A percentile compares a stretch with the other conserved stretches of the same genome.
Conservation (phyloP, 2,888 invertebrate genomes). For the Watsonalla binaria region DNA sequence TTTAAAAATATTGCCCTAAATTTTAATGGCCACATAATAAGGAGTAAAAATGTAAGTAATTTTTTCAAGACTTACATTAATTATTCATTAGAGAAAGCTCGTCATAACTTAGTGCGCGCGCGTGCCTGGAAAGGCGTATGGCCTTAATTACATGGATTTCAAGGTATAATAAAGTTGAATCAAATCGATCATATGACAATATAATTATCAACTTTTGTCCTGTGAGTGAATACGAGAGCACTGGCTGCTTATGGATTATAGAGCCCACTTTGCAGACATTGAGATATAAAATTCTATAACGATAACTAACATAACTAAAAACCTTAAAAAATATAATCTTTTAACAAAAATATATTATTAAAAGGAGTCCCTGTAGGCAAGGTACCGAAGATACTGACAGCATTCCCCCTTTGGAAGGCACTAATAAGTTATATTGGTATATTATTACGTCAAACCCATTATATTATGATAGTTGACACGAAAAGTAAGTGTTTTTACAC, state of each 20-base stretch:
- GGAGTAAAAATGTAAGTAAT: not conserved
- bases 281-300: too few species aligned
- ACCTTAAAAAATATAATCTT: too few species aligned
- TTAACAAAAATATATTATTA: too few species aligned
- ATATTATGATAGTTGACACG: too few species aligned
- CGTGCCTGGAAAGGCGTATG: not conserved
- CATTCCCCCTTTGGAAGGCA: too few species aligned
- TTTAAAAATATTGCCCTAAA: conserved; percentile 33
- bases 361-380: too few species aligned
- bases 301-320: too few species aligned
- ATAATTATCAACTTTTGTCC: conserved; percentile 9
- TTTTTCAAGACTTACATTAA: conserved; percentile 6
- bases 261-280: not conserved
- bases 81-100: conserved; percentile 15
- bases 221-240: conserved; percentile 14
- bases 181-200: conserved; percentile 20
- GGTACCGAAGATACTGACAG: too few species aligned
- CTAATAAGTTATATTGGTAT: too few species aligned
- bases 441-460: too few species aligned
- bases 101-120: not conserved
- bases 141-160: conserved; percentile 13
- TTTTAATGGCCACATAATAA: not conserved
- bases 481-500: too few species aligned
- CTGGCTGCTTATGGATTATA: conserved; percentile 13
- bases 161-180: conserved; percentile 26